These are phyloP conservation scores for Xylota segnis DNA, from an alignment of 2,888 invertebrate species.

Conservation along the genomic window DNA sequence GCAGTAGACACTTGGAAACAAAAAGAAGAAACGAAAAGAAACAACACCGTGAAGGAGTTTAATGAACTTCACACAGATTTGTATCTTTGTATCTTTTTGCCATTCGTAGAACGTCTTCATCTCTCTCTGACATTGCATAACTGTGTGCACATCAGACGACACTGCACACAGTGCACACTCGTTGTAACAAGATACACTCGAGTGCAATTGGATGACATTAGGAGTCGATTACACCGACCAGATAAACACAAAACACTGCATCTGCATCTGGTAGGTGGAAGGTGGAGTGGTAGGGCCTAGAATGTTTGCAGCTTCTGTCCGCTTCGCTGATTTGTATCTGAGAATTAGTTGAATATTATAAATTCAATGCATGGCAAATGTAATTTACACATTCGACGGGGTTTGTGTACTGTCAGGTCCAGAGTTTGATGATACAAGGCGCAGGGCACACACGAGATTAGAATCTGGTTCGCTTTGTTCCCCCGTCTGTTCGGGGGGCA, in stretches of 20 bases:
- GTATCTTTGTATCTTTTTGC: conserved; percentile 51
- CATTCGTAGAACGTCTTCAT: conserved; percentile 29
- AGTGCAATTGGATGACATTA: conserved; percentile 72
- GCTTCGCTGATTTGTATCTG: conserved; percentile 55
- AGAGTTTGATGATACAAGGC: conserved; percentile 9
- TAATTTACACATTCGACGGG: conserved; percentile 44
- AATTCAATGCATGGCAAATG: conserved; percentile 27
- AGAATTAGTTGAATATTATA: conserved; percentile 53
- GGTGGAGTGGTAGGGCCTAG: not conserved
- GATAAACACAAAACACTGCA: conserved; percentile 37
- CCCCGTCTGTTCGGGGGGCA: conserved; percentile 8
- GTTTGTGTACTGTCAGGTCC: conserved; percentile 16
- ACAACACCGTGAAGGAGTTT: conserved; percentile 62
- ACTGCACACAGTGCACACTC: conserved; percentile 25
- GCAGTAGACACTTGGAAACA: conserved; percentile 59
- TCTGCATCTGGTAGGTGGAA: too few relatives aligned
- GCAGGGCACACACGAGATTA: not conserved
- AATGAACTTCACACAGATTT: conserved; percentile 75
- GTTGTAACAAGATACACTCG: conserved; percentile 52
- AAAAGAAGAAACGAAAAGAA: conserved; percentile 8
- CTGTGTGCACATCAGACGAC: not conserved
- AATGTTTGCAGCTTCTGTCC: conserved; percentile 4
- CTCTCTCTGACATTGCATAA: conserved; percentile 65
- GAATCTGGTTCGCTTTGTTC: conserved; percentile 17
- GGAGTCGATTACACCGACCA: conserved; percentile 63